Conservation (phyloP, 2,797 vertebrate genomes). For the Lacerta agilis region DNA sequence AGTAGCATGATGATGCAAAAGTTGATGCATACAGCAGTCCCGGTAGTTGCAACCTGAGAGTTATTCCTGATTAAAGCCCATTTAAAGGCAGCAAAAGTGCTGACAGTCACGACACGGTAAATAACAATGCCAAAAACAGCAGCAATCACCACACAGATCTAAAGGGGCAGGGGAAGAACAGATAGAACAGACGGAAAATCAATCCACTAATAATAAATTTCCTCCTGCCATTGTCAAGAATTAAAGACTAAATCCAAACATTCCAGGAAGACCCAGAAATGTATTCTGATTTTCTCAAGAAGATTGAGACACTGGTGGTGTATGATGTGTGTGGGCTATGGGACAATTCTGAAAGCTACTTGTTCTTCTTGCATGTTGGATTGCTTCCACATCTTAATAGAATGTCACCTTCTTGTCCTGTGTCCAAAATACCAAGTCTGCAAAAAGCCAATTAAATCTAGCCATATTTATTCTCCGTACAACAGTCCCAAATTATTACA, state of each 20-base stretch:
- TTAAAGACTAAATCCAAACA: neutral
- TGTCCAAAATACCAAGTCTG: neutral
- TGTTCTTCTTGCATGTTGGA: neutral
- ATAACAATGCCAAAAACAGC: constrained; percentile 95
- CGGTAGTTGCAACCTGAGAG: constrained; percentile 94
- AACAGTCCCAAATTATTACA: neutral
- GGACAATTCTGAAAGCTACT: neutral
- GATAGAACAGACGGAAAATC: constrained; percentile 43
- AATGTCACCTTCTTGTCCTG: neutral
- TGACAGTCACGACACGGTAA: constrained; percentile 94
- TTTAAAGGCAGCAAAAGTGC: constrained; percentile 93
- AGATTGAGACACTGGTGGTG: neutral
- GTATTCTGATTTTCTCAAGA: constrained; percentile 14
- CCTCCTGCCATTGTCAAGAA: constrained; percentile 4
- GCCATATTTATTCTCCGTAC: neutral
- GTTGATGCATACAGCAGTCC: constrained; percentile 94
- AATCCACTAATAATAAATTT: neutral
- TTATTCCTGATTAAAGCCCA: constrained; percentile 96
- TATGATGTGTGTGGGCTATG: neutral
- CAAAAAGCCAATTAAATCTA: neutral
- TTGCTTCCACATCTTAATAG: neutral
- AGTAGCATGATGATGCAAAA: constrained; percentile 95
- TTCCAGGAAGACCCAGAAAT: neutral
- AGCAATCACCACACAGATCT: constrained; percentile 95
- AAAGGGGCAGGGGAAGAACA: constrained; percentile 27